phyloP scores from a whole-genome alignment of 2,113 vertebrate species.

The Polyodon spathula region DNA sequence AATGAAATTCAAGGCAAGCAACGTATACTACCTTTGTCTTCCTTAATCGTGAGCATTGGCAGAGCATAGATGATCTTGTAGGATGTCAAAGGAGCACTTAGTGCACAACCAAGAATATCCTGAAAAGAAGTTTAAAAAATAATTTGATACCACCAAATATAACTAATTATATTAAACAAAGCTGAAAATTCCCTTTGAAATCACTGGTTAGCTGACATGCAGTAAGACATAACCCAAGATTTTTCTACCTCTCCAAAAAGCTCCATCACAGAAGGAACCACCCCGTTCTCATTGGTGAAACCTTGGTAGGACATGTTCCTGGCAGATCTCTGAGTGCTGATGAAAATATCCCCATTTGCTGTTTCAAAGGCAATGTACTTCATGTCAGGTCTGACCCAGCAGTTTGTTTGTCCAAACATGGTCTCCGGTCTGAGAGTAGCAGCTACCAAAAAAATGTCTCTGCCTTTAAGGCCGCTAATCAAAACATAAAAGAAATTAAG shows the following conservation, averaged over 20 bases:
- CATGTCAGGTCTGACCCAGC: conserved; percentile 91
- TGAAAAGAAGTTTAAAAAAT: no score
- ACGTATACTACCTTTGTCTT: conserved; percentile 81
- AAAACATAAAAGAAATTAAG: background rate
- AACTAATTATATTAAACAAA: no score
- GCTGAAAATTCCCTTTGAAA: fast-evolving
- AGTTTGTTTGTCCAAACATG: conserved; percentile 97
- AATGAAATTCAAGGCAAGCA: background rate
- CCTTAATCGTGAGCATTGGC: conserved; percentile 96
- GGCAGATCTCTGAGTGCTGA: conserved; percentile 77
- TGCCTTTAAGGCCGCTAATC: conserved; percentile 74
- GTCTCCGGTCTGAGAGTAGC: conserved; percentile 93
- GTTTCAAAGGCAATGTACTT: conserved; percentile 89
- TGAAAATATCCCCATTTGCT: conserved; percentile 67
- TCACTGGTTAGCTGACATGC: no score
- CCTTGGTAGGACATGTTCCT: conserved; percentile 95
- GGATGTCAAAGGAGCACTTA: conserved; percentile 73
- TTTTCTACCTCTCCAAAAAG: conserved; percentile 80
- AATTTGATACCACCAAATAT: no score
- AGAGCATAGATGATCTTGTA: conserved; percentile 83
- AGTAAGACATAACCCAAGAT: no score
- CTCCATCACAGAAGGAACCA: conserved; percentile 79
- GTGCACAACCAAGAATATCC: conserved; percentile 81
- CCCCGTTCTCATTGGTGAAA: conserved; percentile 77
- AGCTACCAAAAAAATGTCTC: conserved; percentile 84